phyloP scores from a whole-genome alignment of 2,113 vertebrate genomes.

The Podilymbus podiceps region DNA sequence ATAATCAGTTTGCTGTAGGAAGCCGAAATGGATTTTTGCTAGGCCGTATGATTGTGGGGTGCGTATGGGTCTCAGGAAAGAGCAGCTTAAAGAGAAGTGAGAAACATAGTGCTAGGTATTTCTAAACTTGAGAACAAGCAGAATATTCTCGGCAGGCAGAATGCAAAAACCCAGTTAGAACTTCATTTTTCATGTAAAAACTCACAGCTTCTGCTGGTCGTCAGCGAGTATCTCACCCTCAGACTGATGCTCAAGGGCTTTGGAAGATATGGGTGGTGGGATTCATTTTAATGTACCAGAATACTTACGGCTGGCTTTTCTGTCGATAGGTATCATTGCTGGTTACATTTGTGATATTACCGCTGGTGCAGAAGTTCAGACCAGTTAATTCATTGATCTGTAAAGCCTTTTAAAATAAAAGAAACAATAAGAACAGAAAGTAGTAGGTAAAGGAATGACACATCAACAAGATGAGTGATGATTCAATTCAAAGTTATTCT shows the following conservation, averaged over 20 bases:
- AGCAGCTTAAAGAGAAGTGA: neutral
- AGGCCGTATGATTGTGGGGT: neutral
- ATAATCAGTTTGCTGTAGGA: neutral
- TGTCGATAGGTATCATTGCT: neutral
- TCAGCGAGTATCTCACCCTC: neutral
- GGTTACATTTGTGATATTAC: neutral
- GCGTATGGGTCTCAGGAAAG: neutral
- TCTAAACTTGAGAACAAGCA: neutral
- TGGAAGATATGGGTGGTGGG: too few species aligned
- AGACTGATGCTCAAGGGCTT: neutral
- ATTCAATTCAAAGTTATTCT: neutral
- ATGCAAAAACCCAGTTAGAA: neutral
- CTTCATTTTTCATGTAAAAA: neutral
- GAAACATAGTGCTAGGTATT: neutral
- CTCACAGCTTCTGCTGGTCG: neutral
- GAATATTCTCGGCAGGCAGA: neutral
- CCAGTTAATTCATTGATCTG: conserved; percentile 82
- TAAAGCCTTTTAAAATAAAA: conserved; percentile 76
- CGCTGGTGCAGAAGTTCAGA: conserved; percentile 69
- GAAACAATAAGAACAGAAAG: neutral
- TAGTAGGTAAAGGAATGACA: neutral
- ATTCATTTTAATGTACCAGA: neutral
- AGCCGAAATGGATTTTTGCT: neutral
- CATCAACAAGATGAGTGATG: neutral
- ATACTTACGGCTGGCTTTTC: conserved; percentile 38